A percentile compares a stretch with the other conserved stretches of the same genome.
Conservation (phyloP, 2,888 invertebrate species). For the Pammene aurita region DNA sequence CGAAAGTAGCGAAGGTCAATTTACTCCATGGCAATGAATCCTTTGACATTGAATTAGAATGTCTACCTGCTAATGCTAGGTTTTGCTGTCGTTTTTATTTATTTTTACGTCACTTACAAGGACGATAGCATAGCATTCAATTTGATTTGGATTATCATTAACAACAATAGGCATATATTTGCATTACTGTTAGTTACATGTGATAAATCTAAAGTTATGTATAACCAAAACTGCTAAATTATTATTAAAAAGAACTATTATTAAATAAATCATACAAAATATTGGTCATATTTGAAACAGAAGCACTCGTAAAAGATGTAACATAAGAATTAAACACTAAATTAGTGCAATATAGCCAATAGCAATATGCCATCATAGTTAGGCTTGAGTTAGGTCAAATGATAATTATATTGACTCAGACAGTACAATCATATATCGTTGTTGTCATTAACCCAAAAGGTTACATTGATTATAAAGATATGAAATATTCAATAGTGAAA, state of each 20-base stretch:
- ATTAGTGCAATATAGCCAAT: not conserved
- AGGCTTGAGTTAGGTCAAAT: constrained; percentile 24
- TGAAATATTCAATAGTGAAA: constrained; percentile 50
- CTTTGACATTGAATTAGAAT: constrained; percentile 37
- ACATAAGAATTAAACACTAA: not conserved
- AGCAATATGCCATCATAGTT: constrained; percentile 1
- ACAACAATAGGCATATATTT: not conserved
- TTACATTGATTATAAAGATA: constrained; percentile 44
- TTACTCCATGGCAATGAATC: constrained; percentile 48
- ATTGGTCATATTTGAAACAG: no score
- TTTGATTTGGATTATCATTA: not conserved
- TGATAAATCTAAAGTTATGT: no score
- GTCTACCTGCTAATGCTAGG: constrained; percentile 16
- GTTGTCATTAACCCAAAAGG: constrained; percentile 41
- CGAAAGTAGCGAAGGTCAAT: constrained; percentile 71
- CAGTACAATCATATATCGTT: constrained; percentile 20
- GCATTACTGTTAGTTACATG: not conserved
- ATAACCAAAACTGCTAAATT: no score
- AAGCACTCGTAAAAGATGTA: not conserved
- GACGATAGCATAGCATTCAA: not conserved
- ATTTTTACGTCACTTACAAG: not conserved
- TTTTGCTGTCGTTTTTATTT: constrained; percentile 7
- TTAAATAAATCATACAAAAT: no score
- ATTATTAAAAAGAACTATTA: no score
- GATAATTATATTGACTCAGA: constrained; percentile 24